These are phyloP conservation scores for Drepana falcataria DNA, from an alignment of 2,888 invertebrate genomes.

Conservation along the genomic window DNA sequence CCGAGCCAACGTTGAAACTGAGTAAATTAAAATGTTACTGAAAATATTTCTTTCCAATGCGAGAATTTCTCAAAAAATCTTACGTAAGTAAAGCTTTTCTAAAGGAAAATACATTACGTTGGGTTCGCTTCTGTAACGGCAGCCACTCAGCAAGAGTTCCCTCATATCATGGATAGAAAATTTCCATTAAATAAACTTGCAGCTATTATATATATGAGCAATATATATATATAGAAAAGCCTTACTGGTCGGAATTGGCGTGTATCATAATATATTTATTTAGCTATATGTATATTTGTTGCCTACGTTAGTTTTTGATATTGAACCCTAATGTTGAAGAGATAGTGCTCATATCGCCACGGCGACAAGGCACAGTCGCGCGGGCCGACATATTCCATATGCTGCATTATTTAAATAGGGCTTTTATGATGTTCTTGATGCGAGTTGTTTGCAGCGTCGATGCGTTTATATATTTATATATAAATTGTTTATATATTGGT, in stretches of 20 bases:
- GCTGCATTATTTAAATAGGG: slow-evolving; percentile 8
- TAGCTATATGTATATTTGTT: slow-evolving; percentile 1
- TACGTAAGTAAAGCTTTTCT: too few relatives aligned
- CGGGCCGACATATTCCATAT: slow-evolving; percentile 13
- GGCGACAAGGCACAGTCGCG: slow-evolving; percentile 7
- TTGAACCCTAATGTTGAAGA: slow-evolving; percentile 14
- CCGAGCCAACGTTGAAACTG: too few relatives aligned
- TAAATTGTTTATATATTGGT: slow-evolving; percentile 25
- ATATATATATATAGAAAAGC: too few relatives aligned
- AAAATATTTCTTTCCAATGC: too few relatives aligned
- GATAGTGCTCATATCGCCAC: slow-evolving; percentile 19
- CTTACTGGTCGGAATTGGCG: slow-evolving; percentile 5
- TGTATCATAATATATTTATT: neutral
- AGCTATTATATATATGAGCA: too few relatives aligned
- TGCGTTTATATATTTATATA: slow-evolving; percentile 19
- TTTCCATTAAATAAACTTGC: too few relatives aligned
- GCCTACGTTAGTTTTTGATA: slow-evolving; percentile 12
- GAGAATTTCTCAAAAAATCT: too few relatives aligned
- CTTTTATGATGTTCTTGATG: neutral
- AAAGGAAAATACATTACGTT: too few relatives aligned
- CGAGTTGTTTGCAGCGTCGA: slow-evolving; percentile 10
- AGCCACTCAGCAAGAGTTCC: too few relatives aligned
- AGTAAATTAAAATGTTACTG: too few relatives aligned
- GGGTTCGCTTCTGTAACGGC: too few relatives aligned
- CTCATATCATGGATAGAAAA: too few relatives aligned